Evolutionary conservation across 2,113 vertebrate species (phyloP).

Genomic region (Tupaia tana): DNA sequence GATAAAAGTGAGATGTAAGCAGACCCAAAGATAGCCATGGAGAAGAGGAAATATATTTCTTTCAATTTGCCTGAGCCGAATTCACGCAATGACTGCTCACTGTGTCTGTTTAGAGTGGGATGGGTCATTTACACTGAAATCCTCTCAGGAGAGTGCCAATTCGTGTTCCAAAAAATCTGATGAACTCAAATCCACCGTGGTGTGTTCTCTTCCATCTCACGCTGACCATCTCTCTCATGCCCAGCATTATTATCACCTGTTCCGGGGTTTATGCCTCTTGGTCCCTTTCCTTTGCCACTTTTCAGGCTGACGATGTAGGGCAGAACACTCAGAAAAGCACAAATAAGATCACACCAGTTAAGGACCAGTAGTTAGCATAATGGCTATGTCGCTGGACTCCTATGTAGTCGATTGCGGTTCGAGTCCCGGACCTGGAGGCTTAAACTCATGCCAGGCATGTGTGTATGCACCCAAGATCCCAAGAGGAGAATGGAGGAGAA

Average conservation of each 20-base stretch:
- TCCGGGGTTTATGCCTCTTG: background rate
- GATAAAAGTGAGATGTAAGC: background rate
- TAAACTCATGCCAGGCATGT: no score
- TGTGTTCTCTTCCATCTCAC: background rate
- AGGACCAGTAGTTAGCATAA: no score
- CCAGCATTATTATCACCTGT: background rate
- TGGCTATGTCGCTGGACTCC: no score
- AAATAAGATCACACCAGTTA: no score
- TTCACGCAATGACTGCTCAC: background rate
- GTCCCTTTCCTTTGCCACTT: background rate
- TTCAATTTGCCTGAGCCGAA: background rate
- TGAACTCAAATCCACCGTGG: background rate
- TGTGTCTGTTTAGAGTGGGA: background rate
- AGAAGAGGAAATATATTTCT: background rate
- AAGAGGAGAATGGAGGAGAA: no score
- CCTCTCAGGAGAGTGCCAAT: background rate
- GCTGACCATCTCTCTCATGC: background rate
- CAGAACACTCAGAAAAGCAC: background rate
- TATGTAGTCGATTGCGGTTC: no score
- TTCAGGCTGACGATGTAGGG: background rate
- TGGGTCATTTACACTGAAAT: background rate
- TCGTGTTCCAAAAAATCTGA: slow-evolving; percentile 21
- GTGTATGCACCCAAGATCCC: no score
- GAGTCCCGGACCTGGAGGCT: no score
- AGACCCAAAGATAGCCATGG: background rate